Percentiles rank a stretch among this genome's conserved stretches.
phyloP scores from a whole-genome alignment of 1,140 invertebrate genomes.

The Calephelis virginiensis region DNA sequence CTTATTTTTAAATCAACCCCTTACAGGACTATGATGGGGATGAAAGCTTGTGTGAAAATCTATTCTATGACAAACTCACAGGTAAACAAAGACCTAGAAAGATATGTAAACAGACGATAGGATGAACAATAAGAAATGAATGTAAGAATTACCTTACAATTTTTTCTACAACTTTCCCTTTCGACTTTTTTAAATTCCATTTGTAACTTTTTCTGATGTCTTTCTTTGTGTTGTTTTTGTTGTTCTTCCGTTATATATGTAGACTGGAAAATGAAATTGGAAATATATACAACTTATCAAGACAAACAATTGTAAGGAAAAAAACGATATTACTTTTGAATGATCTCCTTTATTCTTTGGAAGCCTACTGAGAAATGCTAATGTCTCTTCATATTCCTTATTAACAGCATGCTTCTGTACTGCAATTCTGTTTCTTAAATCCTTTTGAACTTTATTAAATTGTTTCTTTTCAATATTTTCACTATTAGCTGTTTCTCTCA shows the following conservation, averaged over 20 bases:
- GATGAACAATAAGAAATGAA: background rate
- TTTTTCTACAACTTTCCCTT: constrained; percentile 47
- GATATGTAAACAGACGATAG: background rate
- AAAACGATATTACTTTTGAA: constrained; percentile 45
- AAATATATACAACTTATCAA: background rate
- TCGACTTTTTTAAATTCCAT: constrained; percentile 60
- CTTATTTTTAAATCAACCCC: too few species aligned
- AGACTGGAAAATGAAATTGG: constrained; percentile 44
- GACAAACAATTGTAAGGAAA: background rate
- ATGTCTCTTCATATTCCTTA: constrained; percentile 68
- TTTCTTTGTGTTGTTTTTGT: constrained; percentile 46
- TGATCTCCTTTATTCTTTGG: constrained; percentile 49
- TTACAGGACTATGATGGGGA: too few species aligned
- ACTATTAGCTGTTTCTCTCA: constrained; percentile 44
- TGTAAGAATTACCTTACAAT: constrained; percentile 41
- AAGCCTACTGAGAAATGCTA: constrained; percentile 66
- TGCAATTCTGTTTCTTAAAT: constrained; percentile 57
- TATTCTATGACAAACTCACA: too few species aligned
- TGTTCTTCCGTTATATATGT: constrained; percentile 54
- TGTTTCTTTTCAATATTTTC: constrained; percentile 37
- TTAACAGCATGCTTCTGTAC: constrained; percentile 64
- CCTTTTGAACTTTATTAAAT: constrained; percentile 41
- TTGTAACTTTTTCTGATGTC: constrained; percentile 52
- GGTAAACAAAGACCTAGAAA: background rate
- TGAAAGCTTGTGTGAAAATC: too few species aligned